Evolutionary conservation across 2,888 invertebrate species (phyloP).

Genomic region (Sinopyrophorus schimmeli): DNA sequence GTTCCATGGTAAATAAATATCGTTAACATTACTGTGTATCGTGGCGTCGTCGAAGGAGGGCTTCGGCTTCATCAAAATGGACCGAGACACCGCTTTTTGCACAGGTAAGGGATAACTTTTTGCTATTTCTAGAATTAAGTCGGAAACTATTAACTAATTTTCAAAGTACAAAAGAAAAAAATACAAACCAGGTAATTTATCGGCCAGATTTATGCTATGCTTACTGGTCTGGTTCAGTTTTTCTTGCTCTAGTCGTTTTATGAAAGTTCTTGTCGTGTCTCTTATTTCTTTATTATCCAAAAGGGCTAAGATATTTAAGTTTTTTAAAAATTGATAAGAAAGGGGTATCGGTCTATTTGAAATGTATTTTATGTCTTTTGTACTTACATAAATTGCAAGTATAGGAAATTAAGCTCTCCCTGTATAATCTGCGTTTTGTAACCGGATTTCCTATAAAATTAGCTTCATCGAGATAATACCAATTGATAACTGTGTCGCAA

Average conservation of each 20-base stretch:
- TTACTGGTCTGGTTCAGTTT: conserved; percentile 46
- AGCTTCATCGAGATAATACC: conserved; percentile 61
- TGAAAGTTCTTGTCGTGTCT: conserved; percentile 63
- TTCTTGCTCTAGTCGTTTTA: conserved; percentile 65
- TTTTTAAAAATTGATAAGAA: neutral
- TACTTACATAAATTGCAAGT: conserved; percentile 45
- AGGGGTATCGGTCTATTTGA: neutral
- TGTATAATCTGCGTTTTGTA: conserved; percentile 64
- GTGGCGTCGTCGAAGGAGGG: conserved; percentile 22
- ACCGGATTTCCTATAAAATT: conserved; percentile 68
- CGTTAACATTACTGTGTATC: conserved; percentile 36
- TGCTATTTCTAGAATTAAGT: conserved; percentile 44
- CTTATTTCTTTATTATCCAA: conserved; percentile 65
- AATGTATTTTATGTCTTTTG: neutral
- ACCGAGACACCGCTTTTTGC: conserved; percentile 51
- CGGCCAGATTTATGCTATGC: conserved; percentile 41
- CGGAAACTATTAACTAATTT: conserved; percentile 3
- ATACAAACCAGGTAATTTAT: conserved; percentile 41
- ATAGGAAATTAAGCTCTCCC: conserved; percentile 68
- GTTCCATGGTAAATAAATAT: conserved; percentile 45
- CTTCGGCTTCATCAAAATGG: conserved; percentile 42
- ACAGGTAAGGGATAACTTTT: conserved; percentile 47
- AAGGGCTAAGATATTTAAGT: conserved; percentile 54
- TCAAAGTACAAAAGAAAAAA: neutral
- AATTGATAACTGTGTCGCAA: conserved; percentile 60